Evolutionary conservation across 1,140 invertebrate species (phyloP).

Genomic region (Papilio helenus): DNA sequence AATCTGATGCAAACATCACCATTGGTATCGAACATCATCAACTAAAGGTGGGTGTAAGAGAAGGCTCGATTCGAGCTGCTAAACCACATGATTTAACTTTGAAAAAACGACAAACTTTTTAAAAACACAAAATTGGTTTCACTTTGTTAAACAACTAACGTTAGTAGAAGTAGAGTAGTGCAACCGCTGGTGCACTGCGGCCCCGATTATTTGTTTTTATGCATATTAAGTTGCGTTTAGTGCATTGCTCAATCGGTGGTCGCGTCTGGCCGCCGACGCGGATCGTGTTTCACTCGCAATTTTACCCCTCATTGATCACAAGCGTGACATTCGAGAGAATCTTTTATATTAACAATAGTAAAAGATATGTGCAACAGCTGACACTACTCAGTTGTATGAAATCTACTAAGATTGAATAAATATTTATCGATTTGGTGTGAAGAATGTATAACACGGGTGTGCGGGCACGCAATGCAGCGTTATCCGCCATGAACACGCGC

Average conservation of each 20-base stretch:
- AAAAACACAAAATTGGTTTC: too few relatives aligned
- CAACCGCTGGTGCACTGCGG: not conserved
- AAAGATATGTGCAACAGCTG: not conserved
- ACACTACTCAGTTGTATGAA: not conserved
- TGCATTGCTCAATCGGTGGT: not conserved
- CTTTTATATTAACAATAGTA: not conserved
- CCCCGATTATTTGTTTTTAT: slow-evolving; percentile 1
- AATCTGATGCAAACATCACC: not conserved
- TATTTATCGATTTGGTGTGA: not conserved
- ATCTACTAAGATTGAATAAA: not conserved
- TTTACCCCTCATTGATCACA: slow-evolving; percentile 7
- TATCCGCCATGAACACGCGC: not conserved
- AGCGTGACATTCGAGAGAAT: not conserved
- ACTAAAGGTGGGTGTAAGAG: not conserved
- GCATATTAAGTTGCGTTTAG: slow-evolving; percentile 8
- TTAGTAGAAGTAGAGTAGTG: not conserved
- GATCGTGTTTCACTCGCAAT: not conserved
- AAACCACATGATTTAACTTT: not conserved
- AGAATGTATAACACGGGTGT: not conserved
- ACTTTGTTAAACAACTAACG: too few relatives aligned
- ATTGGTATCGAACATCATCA: not conserved
- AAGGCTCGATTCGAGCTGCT: too few relatives aligned
- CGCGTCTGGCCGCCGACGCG: not conserved
- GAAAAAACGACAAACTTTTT: not conserved
- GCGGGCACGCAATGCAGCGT: not conserved